Evolutionary conservation across 2,797 vertebrate species (phyloP), one percentile per base, ranked within the genome.

Genomic region (Myripristis murdjan): DNA sequence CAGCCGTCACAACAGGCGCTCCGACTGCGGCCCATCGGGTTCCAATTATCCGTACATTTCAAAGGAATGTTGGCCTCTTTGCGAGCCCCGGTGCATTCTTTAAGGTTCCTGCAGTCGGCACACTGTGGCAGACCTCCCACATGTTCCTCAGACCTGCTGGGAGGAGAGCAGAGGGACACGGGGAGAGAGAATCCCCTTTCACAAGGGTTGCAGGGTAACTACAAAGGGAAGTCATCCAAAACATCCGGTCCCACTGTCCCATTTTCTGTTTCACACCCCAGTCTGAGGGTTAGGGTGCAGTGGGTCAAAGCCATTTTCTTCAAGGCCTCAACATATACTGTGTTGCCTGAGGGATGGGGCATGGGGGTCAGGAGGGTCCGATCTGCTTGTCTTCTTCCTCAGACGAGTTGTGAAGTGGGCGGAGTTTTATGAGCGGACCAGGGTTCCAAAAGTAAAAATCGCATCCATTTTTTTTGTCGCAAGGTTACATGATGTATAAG

Each of bases 31-130:
- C 79, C 89, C 93, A 93, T 93, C 90, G 14, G 91, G 91, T 92
- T 94, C 89, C 88, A 94, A 93, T 94, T 93, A 93, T 92, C 87
- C 80, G 76, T 89, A 89, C 88, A 87, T 93, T 93, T 92, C 84
- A 93, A 91, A 91, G 89, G 92, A 93, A 92, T 93, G 92, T 72
- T 83, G 84, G 89, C 87, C 90, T 87, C 89, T 92, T 84, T 79
- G 87, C 63, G 72, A 91, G 91, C 81, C 81, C 62, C 43, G 26
- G 70, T 86, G 81, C 83, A 82, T 88, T 90, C 90, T 90, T 91
- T 79, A 87, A 79, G 86, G 69, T 80, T 82, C 61, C 67, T 76
- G 82, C 87, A 81, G 76, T 67, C 75, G 47, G 82, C 87, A 83
- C 72, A 52, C 83, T 16, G 60, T 77, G 75, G 84, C 77, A 83